These are phyloP conservation scores for Aproaerema taeniolella DNA, from an alignment of 2,888 invertebrate species.

Conservation along the genomic window DNA sequence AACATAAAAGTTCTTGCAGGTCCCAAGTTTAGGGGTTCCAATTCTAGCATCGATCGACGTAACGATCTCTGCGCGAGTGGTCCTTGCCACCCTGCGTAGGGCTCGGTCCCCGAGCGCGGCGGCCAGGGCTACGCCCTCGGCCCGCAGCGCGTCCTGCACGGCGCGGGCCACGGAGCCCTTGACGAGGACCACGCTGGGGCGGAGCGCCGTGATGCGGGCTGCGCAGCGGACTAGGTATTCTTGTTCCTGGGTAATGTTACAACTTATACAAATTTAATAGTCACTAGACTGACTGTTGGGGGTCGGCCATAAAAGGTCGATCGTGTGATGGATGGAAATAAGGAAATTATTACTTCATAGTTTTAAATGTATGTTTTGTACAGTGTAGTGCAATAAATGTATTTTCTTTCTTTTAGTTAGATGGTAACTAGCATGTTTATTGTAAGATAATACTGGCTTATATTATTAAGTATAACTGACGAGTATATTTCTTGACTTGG, in stretches of 20 bases:
- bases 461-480: too few relatives aligned
- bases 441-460: too few relatives aligned
- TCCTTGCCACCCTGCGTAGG: slow-evolving; percentile 81
- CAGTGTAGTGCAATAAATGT: too few relatives aligned
- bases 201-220: slow-evolving; percentile 88
- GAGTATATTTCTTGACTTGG: too few relatives aligned
- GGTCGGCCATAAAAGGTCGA: too few relatives aligned
- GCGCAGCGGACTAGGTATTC: slow-evolving; percentile 92
- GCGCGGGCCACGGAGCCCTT: slow-evolving; percentile 90
- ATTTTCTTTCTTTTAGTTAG: too few relatives aligned
- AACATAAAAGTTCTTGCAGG: slow-evolving; percentile 89
- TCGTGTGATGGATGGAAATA: too few relatives aligned
- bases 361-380: too few relatives aligned
- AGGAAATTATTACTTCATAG: too few relatives aligned
- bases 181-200: slow-evolving; percentile 92
- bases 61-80: slow-evolving; percentile 90
- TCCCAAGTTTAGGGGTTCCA: slow-evolving; percentile 88
- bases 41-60: slow-evolving; percentile 92
- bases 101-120: slow-evolving; percentile 84
- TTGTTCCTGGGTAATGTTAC: slow-evolving; percentile 86
- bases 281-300: background rate
- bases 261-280: too few relatives aligned
- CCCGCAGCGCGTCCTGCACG: slow-evolving; percentile 90
- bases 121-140: slow-evolving; percentile 87
- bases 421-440: too few relatives aligned